Conservation (phyloP, 2,113 vertebrate genomes). For the Chauna torquata region DNA sequence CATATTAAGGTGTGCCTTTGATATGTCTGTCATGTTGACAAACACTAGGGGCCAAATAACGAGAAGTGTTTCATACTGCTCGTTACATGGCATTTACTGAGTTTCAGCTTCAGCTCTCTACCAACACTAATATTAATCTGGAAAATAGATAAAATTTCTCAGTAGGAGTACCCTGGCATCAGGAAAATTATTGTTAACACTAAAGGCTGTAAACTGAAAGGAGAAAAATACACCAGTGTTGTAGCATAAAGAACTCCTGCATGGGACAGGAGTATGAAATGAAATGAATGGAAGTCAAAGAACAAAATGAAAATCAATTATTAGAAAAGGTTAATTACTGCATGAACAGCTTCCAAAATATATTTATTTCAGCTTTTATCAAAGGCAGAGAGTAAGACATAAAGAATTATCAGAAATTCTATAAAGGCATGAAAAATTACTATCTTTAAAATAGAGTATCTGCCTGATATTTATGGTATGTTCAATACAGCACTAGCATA, state of each 20-base stretch:
- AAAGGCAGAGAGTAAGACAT: neutral
- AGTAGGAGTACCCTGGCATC: neutral
- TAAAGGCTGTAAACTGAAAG: neutral
- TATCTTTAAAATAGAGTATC: neutral
- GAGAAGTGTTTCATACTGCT: neutral
- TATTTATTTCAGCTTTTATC: constrained; percentile 9
- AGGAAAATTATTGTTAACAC: neutral
- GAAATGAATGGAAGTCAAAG: neutral
- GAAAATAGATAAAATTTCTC: neutral
- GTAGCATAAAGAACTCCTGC: neutral
- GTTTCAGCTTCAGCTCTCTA: neutral
- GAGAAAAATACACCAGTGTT: neutral
- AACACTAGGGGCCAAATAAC: neutral
- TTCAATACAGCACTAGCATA: neutral
- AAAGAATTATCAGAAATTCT: constrained; percentile 25
- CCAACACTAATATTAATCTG: neutral
- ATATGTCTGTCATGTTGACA: neutral
- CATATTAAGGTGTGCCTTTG: neutral
- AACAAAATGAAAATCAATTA: constrained; percentile 36
- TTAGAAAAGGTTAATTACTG: constrained; percentile 3
- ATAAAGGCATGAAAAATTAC: neutral
- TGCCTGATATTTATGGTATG: neutral
- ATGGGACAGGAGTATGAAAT: neutral
- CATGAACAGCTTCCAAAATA: constrained; percentile 37
- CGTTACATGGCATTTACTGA: neutral